Evolutionary conservation across 2,888 invertebrate species (phyloP), one percentile per base, ranked within the genome.

Genomic region (Dynastes tityus): DNA sequence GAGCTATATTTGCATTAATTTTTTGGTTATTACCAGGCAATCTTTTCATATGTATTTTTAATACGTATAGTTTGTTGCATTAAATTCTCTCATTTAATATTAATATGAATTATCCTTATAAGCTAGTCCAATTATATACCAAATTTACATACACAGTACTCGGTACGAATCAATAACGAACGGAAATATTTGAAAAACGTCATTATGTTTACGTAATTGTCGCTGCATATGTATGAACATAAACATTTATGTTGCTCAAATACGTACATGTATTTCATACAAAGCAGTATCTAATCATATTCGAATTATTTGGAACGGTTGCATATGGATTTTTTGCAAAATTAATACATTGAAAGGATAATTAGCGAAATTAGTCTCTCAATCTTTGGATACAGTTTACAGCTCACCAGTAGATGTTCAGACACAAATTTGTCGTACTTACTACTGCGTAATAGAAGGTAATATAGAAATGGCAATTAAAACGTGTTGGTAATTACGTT

Each of bases 141-240:
- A 58, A 76, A 67, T 76, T 76, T 76, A 76, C 76, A 76, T 67
- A 40, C n/a, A 53, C 55, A 67, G 45, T 49, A 67, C 55, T 37
- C 53, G 49, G 53, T 40, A 67, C 55, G 53, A 76, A 53, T 67
- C n/a, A 45, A 27, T 27, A 58, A 65, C 32, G 61, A 64, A 67
- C 45, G 67, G 32, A 61, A 76, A 68, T 53, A 76, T 67, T 67
- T 76, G 45, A 58, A 55, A 67, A 40, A 45, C 29, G 58, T 67
- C 58, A 58, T 55, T 64, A 67, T 67, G 49, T 67, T 76, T 68
- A 68, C 55, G 58, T 76, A 76, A 67, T 76, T 67, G 65, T 67
- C 55, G 22, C n/a, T 27, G 45, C 27, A 13, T 63, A 11, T 1
- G 11, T 45, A 8, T 45, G 8, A 45, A 45, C 8, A 37, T 73